phyloP scores from a whole-genome alignment of 2,797 vertebrate genomes.

The Mycteria americana region DNA sequence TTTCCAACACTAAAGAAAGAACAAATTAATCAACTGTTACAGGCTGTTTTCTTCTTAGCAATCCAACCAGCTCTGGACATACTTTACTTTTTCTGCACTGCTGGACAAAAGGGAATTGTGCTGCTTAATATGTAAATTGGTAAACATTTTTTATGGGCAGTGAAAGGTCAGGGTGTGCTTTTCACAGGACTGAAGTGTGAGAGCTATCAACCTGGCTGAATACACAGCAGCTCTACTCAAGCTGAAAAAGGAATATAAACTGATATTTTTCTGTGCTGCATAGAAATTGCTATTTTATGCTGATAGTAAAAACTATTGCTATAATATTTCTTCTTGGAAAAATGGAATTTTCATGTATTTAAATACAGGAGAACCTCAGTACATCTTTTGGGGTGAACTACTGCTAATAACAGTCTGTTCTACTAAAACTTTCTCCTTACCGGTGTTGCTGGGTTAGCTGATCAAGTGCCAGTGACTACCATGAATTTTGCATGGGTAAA shows the following conservation, averaged over 20 bases:
- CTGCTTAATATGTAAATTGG: not conserved
- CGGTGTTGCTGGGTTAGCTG: not conserved
- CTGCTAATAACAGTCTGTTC: not conserved
- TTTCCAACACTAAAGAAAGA: not conserved
- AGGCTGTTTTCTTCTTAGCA: not conserved
- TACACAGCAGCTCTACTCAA: not conserved
- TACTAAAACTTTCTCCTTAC: not conserved
- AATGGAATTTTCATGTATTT: not conserved
- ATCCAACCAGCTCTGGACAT: not conserved
- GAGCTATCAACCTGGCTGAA: not conserved
- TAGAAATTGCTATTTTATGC: not conserved
- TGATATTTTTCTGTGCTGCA: not conserved
- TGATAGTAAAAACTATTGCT: not conserved
- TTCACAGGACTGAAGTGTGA: not conserved
- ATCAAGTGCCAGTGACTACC: not conserved
- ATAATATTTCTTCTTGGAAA: not conserved
- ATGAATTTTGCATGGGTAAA: accelerated
- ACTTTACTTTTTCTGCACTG: not conserved
- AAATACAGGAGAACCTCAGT: not conserved
- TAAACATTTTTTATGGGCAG: not conserved
- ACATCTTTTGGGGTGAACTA: not conserved
- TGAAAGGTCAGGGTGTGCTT: not conserved
- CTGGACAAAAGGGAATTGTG: not conserved
- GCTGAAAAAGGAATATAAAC: not conserved
- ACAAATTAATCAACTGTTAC: not conserved